Evolutionary conservation across 2,113 vertebrate species (phyloP).

Genomic region (Lepus timidus): DNA sequence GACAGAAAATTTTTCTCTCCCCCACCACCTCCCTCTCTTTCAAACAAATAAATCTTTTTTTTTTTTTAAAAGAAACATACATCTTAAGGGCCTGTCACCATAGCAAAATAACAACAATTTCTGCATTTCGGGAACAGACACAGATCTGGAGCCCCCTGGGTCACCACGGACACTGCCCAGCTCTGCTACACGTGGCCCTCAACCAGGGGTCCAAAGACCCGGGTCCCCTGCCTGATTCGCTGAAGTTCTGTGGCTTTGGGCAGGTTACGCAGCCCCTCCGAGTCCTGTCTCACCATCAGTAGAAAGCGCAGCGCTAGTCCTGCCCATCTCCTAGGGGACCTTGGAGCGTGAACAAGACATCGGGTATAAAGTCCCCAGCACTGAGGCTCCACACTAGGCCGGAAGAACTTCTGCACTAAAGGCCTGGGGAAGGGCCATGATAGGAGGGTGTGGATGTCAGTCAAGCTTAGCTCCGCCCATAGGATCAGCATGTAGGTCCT

Average conservation of each 20-base stretch:
- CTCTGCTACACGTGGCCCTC: neutral
- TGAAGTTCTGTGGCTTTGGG: neutral
- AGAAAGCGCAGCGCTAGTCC: neutral
- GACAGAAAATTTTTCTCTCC: no score
- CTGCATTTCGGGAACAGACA: neutral
- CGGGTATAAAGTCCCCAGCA: neutral
- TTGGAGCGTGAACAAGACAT: neutral
- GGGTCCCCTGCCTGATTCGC: neutral
- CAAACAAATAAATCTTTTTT: neutral
- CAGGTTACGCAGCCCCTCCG: neutral
- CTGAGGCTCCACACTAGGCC: no score
- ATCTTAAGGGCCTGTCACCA: neutral
- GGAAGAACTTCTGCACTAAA: neutral
- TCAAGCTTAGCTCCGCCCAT: neutral
- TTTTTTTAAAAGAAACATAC: neutral
- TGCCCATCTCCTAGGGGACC: neutral
- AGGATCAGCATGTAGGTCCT: neutral
- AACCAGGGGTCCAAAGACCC: neutral
- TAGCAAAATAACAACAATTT: neutral
- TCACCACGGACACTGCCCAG: neutral
- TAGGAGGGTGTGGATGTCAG: neutral
- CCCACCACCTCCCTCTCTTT: neutral
- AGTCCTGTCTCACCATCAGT: neutral
- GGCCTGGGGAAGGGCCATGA: neutral
- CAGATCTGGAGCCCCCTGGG: accelerated